A percentile compares a stretch with the other conserved stretches of the same genome.
Evolutionary conservation across 2,113 vertebrate genomes (phyloP).

Genomic region (Pomatorhinus ruficollis): DNA sequence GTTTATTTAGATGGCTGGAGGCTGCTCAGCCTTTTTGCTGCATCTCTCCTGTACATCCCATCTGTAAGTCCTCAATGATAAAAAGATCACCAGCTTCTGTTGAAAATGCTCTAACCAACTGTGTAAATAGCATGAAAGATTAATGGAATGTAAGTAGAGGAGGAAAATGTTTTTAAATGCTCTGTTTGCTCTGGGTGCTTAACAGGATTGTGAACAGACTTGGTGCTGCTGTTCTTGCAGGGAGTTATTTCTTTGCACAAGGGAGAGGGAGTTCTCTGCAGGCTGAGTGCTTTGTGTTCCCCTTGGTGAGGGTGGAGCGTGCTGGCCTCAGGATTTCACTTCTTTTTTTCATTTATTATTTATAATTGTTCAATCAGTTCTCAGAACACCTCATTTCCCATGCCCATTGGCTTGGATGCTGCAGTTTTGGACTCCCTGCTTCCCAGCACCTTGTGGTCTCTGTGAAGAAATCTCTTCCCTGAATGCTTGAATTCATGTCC

Average conservation of each 20-base stretch:
- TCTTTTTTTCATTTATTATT: not conserved
- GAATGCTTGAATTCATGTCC: not conserved
- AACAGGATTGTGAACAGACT: not conserved
- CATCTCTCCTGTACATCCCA: not conserved
- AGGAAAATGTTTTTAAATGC: not conserved
- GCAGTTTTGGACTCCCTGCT: not conserved
- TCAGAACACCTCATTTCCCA: not conserved
- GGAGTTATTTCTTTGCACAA: not conserved
- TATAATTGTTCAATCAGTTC: not conserved
- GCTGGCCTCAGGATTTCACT: not conserved
- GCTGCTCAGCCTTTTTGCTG: not conserved
- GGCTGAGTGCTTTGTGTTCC: not conserved
- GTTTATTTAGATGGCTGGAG: not conserved
- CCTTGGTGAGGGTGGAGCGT: not conserved
- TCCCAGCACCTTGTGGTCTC: not conserved
- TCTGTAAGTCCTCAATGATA: not conserved
- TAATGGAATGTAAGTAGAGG: conserved; percentile 13
- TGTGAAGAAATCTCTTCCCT: not conserved
- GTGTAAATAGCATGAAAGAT: conserved; percentile 31
- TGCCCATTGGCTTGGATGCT: accelerated
- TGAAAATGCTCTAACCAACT: not conserved
- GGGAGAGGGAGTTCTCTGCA: not conserved
- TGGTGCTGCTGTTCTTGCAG: not conserved
- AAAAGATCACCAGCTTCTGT: not conserved
- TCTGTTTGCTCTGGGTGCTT: conserved; percentile 11